Evolutionary conservation across 2,888 invertebrate genomes (phyloP).

Genomic region (Bombylius major): DNA sequence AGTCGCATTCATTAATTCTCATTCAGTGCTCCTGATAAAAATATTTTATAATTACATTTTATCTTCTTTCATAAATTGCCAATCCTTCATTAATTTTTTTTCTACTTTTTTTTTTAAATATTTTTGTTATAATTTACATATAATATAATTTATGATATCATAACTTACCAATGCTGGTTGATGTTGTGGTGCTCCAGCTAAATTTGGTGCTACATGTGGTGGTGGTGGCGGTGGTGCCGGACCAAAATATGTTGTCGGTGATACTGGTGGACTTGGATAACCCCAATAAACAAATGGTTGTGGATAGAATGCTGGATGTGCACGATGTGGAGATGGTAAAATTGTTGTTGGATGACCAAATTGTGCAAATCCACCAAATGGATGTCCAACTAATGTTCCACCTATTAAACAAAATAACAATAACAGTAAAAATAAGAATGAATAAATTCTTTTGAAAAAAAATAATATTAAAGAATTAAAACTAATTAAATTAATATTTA

Average conservation of each 20-base stretch:
- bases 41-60: no score
- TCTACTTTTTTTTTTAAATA: background rate
- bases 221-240: conserved; percentile 39
- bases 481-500: background rate
- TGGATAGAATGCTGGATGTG: conserved; percentile 42
- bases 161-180: conserved; percentile 25
- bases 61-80: no score
- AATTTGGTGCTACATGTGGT: conserved; percentile 9
- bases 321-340: conserved; percentile 43
- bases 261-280: conserved; percentile 88
- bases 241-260: conserved; percentile 77
- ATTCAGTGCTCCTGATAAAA: no score
- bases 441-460: background rate
- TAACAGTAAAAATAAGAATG: conserved; percentile 3
- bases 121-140: no score
- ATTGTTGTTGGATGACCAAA: conserved; percentile 40
- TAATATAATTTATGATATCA: background rate
- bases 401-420: conserved; percentile 30
- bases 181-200: conserved; percentile 9
- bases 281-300: conserved; percentile 80
- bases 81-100: background rate
- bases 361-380: conserved; percentile 28
- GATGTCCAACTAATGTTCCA: conserved; percentile 44
- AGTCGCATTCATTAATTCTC: no score
- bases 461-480: background rate